Evolutionary conservation across 2,888 invertebrate genomes (phyloP).

Genomic region (Drosophila mettleri): DNA sequence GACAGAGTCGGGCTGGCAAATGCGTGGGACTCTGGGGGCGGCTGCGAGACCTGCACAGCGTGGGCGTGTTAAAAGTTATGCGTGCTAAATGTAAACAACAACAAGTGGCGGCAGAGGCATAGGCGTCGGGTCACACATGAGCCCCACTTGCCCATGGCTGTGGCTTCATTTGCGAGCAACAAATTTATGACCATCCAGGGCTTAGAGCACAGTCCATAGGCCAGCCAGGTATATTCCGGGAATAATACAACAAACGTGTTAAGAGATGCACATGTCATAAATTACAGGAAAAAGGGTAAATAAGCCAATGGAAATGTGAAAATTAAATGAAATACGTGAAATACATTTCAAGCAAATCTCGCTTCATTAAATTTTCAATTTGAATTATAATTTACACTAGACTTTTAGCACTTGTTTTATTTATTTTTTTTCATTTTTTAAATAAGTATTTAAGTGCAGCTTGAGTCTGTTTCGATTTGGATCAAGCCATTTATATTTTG

Average conservation of each 20-base stretch:
- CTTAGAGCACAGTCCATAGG: slow-evolving; percentile 11
- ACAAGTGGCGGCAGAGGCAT: slow-evolving; percentile 15
- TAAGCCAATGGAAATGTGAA: slow-evolving; percentile 8
- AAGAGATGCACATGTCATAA: slow-evolving; percentile 8
- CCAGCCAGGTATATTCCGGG: slow-evolving; percentile 4
- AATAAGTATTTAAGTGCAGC: not conserved
- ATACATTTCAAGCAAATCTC: not conserved
- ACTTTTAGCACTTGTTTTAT: not conserved
- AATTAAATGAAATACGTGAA: slow-evolving; percentile 14
- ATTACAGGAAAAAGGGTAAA: slow-evolving; percentile 6
- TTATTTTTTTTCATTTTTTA: no score
- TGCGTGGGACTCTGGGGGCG: not conserved
- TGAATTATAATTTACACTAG: not conserved
- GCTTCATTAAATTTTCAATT: not conserved
- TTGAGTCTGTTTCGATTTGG: not conserved
- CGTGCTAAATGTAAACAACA: slow-evolving; percentile 67
- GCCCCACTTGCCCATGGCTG: slow-evolving; percentile 20
- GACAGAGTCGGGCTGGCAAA: not conserved
- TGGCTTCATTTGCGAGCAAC: slow-evolving; percentile 53
- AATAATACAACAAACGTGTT: not conserved
- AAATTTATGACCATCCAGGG: slow-evolving; percentile 61
- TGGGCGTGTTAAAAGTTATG: slow-evolving; percentile 48
- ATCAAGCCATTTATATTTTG: no score
- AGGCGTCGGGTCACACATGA: slow-evolving; percentile 16
- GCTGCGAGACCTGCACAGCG: slow-evolving; percentile 9